A percentile compares a stretch with the other conserved stretches of the same genome.
These are phyloP conservation scores for Anorthoa munda DNA, from an alignment of 2,888 invertebrate species.

Conservation along the genomic window DNA sequence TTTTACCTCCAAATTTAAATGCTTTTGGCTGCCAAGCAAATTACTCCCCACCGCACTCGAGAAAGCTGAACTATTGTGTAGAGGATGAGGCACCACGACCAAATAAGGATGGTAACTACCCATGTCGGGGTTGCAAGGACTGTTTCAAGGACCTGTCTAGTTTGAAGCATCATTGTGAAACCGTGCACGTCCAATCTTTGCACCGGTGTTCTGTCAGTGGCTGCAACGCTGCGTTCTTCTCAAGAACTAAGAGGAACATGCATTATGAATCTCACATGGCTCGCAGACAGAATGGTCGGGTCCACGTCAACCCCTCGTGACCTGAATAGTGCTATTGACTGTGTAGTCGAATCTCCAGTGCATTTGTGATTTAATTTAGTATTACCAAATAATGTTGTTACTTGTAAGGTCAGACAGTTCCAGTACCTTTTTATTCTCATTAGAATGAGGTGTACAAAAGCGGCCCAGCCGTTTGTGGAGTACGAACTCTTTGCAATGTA, in stretches of 20 bases:
- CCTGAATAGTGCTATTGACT: slow-evolving; percentile 68
- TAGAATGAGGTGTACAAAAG: slow-evolving; percentile 39
- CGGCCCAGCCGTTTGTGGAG: slow-evolving; percentile 21
- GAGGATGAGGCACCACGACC: slow-evolving; percentile 93
- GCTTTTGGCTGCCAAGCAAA: slow-evolving; percentile 84
- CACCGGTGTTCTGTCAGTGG: slow-evolving; percentile 94
- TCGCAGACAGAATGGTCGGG: slow-evolving; percentile 81
- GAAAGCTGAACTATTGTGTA: slow-evolving; percentile 91
- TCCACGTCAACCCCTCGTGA: slow-evolving; percentile 82
- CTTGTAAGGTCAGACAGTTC: slow-evolving; percentile 64
- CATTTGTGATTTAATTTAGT: slow-evolving; percentile 87
- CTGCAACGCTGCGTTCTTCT: slow-evolving; percentile 95
- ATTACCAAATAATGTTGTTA: slow-evolving; percentile 80
- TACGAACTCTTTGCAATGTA: slow-evolving; percentile 45
- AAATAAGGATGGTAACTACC: slow-evolving; percentile 92
- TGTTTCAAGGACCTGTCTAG: slow-evolving; percentile 91
- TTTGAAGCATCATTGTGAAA: slow-evolving; percentile 94
- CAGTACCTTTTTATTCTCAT: slow-evolving; percentile 81
- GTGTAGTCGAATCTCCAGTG: slow-evolving; percentile 76
- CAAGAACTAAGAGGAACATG: slow-evolving; percentile 94
- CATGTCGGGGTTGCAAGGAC: slow-evolving; percentile 93
- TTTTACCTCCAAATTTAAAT: slow-evolving; percentile 85
- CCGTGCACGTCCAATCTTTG: slow-evolving; percentile 92
- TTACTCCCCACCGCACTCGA: slow-evolving; percentile 80
- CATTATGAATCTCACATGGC: slow-evolving; percentile 93